phyloP scores from a whole-genome alignment of 2,888 invertebrate species.

The Yponomeuta cagnagella region DNA sequence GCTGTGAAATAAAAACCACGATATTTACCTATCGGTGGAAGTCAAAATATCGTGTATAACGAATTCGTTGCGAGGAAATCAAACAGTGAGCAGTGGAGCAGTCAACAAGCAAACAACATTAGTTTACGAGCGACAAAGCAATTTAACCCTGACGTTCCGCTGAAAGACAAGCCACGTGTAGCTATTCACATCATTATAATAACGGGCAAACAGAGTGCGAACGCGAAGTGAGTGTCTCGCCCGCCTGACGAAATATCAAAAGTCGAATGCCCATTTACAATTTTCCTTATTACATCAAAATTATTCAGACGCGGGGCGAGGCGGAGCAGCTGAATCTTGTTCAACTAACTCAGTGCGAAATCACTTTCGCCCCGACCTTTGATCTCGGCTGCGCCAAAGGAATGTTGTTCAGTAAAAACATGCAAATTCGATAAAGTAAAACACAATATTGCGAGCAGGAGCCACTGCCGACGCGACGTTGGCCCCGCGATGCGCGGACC shows the following conservation, averaged over 20 bases:
- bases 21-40: slow-evolving; percentile 13
- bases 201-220: slow-evolving; percentile 25
- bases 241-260: slow-evolving; percentile 35
- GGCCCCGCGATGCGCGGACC: slow-evolving; percentile 39
- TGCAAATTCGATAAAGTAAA: slow-evolving; percentile 76
- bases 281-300: slow-evolving; percentile 70
- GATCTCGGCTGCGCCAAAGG: slow-evolving; percentile 72
- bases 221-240: background rate
- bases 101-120: slow-evolving; percentile 20
- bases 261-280: slow-evolving; percentile 64
- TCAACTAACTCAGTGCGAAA: slow-evolving; percentile 75
- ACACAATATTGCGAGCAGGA: slow-evolving; percentile 69
- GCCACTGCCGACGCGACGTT: slow-evolving; percentile 38
- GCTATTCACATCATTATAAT: slow-evolving; percentile 33
- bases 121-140: slow-evolving; percentile 18
- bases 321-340: slow-evolving; percentile 69
- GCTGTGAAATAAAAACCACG: background rate
- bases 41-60: slow-evolving; percentile 13
- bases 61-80: slow-evolving; percentile 12
- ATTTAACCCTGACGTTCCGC: slow-evolving; percentile 18
- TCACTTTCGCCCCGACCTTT: slow-evolving; percentile 72
- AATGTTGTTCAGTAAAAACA: slow-evolving; percentile 76
- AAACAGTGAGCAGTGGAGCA: slow-evolving; percentile 17
- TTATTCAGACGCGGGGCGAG: slow-evolving; percentile 64
- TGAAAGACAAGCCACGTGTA: slow-evolving; percentile 26